These are phyloP conservation scores for Steatornis caripensis DNA, from an alignment of 2,113 vertebrate species.

Conservation along the genomic window DNA sequence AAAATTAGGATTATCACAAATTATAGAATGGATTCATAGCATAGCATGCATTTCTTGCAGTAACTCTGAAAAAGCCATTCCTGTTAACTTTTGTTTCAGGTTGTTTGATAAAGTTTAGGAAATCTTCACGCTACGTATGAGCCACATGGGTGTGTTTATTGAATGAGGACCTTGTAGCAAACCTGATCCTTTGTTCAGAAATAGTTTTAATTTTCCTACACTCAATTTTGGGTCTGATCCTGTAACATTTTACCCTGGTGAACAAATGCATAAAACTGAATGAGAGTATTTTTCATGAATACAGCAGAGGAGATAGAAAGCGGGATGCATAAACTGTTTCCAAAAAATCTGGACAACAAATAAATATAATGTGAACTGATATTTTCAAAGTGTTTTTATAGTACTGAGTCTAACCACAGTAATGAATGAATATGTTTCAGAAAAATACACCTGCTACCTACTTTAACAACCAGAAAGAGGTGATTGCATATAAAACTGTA, in stretches of 20 bases:
- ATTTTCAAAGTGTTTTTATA: neutral
- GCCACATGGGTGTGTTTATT: neutral
- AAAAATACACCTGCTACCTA: neutral
- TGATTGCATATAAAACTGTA: neutral
- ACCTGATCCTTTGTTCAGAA: neutral
- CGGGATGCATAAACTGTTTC: neutral
- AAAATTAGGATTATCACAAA: neutral
- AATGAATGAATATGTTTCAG: neutral
- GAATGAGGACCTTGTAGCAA: neutral
- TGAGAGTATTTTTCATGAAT: neutral
- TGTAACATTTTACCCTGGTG: neutral
- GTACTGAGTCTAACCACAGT: neutral
- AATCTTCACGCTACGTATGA: neutral
- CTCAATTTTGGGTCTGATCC: neutral
- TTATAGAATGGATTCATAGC: neutral
- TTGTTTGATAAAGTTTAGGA: neutral
- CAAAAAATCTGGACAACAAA: neutral
- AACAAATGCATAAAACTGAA: neutral
- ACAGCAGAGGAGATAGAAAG: neutral
- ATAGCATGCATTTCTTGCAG: neutral
- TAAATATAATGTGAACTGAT: neutral
- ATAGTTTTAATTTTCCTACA: neutral
- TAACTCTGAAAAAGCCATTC: neutral
- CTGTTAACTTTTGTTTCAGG: neutral
- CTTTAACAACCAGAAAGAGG: neutral